Evolutionary conservation across 2,888 invertebrate genomes (phyloP).

Genomic region (Synergus laeviventris): DNA sequence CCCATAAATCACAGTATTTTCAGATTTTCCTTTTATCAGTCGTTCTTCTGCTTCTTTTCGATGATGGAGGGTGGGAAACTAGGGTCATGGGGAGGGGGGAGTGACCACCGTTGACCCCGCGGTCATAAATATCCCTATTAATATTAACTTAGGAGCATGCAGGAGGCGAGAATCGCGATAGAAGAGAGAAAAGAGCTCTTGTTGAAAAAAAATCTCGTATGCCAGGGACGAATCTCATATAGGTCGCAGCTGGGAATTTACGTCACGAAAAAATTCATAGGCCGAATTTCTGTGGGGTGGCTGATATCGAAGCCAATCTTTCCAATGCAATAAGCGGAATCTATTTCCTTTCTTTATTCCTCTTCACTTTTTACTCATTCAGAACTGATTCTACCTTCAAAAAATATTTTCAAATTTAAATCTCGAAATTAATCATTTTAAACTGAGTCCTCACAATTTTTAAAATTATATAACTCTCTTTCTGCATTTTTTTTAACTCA

Average conservation of each 20-base stretch:
- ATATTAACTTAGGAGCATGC: slow-evolving; percentile 74
- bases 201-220: slow-evolving; percentile 71
- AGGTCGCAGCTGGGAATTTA: slow-evolving; percentile 74
- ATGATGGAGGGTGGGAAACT: neutral
- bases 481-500: neutral
- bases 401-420: too few relatives aligned
- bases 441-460: too few relatives aligned
- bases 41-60: slow-evolving; percentile 55
- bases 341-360: slow-evolving; percentile 27
- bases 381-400: too few relatives aligned
- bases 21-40: slow-evolving; percentile 74
- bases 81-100: slow-evolving; percentile 37
- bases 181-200: slow-evolving; percentile 56
- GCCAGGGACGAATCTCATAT: slow-evolving; percentile 71
- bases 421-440: too few relatives aligned
- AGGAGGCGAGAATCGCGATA: slow-evolving; percentile 65
- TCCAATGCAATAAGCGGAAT: neutral
- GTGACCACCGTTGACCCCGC: slow-evolving; percentile 67
- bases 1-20: slow-evolving; percentile 74
- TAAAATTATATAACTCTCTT: neutral
- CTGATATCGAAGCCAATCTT: slow-evolving; percentile 17
- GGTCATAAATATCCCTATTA: slow-evolving; percentile 76
- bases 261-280: slow-evolving; percentile 71
- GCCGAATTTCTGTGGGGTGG: slow-evolving; percentile 52
- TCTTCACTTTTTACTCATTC: too few relatives aligned